Percentiles rank a stretch among this genome's conserved stretches.
These are phyloP conservation scores for Altica lythri DNA, from an alignment of 2,888 invertebrate species.

Conservation along the genomic window DNA sequence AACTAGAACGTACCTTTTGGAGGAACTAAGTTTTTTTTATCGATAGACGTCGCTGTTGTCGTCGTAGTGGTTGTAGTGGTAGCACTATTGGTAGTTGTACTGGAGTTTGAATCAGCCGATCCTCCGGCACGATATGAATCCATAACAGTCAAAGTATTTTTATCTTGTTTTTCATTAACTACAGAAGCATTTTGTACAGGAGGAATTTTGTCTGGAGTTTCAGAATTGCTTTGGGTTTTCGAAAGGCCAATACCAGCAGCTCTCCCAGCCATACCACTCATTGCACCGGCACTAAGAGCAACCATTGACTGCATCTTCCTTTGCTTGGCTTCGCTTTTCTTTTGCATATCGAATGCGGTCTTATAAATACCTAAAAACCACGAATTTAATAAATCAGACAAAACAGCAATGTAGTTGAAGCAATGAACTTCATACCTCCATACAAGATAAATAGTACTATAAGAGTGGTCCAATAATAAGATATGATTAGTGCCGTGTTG, in stretches of 20 bases:
- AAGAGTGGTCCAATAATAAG: conserved; percentile 77
- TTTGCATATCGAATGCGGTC: conserved; percentile 96
- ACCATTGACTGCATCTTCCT: conserved; percentile 96
- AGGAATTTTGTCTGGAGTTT: conserved; percentile 72
- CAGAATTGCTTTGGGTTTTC: conserved; percentile 71
- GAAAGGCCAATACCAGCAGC: conserved; percentile 86
- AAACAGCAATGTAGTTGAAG: no score
- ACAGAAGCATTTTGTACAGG: conserved; percentile 39
- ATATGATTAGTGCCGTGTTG: conserved; percentile 94
- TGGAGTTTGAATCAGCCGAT: conserved; percentile 65
- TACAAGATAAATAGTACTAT: conserved; percentile 94
- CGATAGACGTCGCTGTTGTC: conserved; percentile 41
- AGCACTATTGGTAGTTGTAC: conserved; percentile 63
- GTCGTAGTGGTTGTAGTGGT: conserved; percentile 63
- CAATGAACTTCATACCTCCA: conserved; percentile 72
- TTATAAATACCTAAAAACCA: conserved; percentile 74
- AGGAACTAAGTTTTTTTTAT: conserved; percentile 52
- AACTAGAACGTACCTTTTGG: conserved; percentile 12
- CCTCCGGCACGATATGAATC: conserved; percentile 47
- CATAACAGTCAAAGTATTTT: conserved; percentile 42
- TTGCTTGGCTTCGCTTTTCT: conserved; percentile 95
- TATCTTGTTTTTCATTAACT: conserved; percentile 25
- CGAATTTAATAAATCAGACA: background rate
- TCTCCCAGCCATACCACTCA: conserved; percentile 85
- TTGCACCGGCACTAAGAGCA: conserved; percentile 84